Evolutionary conservation across 2,797 vertebrate species (phyloP).

Genomic region (Rhinophrynus dorsalis): DNA sequence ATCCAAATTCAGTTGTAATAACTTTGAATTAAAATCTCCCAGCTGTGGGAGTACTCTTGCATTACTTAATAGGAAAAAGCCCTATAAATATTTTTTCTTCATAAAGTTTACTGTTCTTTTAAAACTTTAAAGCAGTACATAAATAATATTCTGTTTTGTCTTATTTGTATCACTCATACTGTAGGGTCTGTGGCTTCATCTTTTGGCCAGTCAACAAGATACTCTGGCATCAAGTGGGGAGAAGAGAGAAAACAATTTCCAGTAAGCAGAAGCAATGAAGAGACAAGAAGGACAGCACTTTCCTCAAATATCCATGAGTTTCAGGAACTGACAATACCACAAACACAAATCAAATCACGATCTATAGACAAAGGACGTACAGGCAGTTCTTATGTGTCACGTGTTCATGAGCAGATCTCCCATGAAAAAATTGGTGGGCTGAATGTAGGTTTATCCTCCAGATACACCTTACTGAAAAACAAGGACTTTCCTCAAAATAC

Average conservation of each 20-base stretch:
- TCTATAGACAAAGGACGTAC: conserved; percentile 4
- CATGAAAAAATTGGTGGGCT: conserved; percentile 48
- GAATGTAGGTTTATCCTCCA: conserved; percentile 49
- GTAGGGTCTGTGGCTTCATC: conserved; percentile 77
- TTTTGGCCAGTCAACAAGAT: conserved; percentile 68
- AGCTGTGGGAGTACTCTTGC: no score
- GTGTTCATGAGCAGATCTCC: conserved; percentile 40
- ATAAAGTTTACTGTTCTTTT: no score
- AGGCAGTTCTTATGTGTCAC: conserved; percentile 40
- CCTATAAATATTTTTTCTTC: no score
- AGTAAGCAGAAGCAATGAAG: conserved; percentile 49
- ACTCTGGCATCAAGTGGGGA: conserved; percentile 67
- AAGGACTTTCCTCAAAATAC: conserved; percentile 48
- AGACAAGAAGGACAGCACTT: conserved; percentile 64
- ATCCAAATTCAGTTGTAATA: no score
- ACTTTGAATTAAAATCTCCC: no score
- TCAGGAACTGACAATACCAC: conserved; percentile 27
- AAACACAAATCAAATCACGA: conserved; percentile 23
- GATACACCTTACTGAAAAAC: conserved; percentile 46
- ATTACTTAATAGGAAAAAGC: no score
- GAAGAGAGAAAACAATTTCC: conserved; percentile 65
- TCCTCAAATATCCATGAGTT: conserved; percentile 60
- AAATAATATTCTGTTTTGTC: not conserved
- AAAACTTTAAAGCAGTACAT: not conserved
- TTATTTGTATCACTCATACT: not conserved